Evolutionary conservation across 2,113 vertebrate species (phyloP).

Genomic region (Centropristis striata): DNA sequence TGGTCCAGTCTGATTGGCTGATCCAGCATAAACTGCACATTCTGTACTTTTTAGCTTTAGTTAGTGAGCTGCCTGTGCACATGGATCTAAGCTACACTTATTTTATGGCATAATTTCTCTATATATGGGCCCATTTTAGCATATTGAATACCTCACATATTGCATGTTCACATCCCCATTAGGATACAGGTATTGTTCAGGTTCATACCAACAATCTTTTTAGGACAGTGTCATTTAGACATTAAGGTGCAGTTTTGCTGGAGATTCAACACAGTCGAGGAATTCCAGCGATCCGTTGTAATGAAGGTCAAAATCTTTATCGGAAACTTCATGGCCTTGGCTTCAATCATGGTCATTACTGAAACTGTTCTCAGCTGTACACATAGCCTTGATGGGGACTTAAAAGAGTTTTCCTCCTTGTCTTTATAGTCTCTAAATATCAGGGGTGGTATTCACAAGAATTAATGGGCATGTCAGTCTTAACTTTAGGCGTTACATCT

Average conservation of each 20-base stretch:
- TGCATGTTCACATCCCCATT: not conserved
- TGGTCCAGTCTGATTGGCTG: not conserved
- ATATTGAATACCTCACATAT: not conserved
- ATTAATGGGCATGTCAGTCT: not conserved
- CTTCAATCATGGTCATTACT: slow-evolving; percentile 53
- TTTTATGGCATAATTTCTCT: not conserved
- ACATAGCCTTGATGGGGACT: slow-evolving; percentile 19
- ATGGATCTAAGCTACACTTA: not conserved
- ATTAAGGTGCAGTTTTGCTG: not conserved
- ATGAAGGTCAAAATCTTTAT: slow-evolving; percentile 47
- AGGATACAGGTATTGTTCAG: not conserved
- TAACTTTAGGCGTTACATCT: not conserved
- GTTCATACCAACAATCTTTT: not conserved
- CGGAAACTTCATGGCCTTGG: slow-evolving; percentile 22
- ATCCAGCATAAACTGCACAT: not conserved
- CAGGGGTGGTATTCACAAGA: slow-evolving; percentile 8
- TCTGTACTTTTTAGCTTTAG: not conserved
- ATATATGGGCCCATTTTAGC: not conserved
- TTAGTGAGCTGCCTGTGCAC: not conserved
- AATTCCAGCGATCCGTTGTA: slow-evolving; percentile 26
- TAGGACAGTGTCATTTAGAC: not conserved
- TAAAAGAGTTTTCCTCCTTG: slow-evolving; percentile 17
- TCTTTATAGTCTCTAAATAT: slow-evolving; percentile 7
- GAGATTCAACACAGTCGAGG: slow-evolving; percentile 34
- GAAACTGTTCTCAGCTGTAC: slow-evolving; percentile 62